These are phyloP conservation scores for Oxystoma pomonae DNA, from an alignment of 2,888 invertebrate genomes.

Conservation along the genomic window DNA sequence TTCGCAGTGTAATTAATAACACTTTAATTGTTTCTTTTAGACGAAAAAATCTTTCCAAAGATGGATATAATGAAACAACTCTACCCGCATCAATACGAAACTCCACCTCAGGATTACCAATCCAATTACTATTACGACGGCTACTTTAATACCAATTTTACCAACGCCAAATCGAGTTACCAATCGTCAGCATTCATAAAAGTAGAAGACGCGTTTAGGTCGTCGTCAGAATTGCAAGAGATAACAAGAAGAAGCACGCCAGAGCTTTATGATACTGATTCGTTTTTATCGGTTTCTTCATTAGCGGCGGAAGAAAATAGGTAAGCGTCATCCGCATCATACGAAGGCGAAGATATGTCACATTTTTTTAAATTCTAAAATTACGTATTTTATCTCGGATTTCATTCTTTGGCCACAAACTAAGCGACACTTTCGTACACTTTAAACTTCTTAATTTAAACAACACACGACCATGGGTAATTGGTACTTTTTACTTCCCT, in stretches of 20 bases:
- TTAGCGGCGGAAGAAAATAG: conserved; percentile 32
- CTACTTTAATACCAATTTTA: conserved; percentile 15
- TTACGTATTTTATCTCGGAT: too few relatives aligned
- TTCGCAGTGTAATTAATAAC: too few relatives aligned
- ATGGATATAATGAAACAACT: conserved; percentile 41
- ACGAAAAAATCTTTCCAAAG: background rate
- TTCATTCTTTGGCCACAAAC: too few relatives aligned
- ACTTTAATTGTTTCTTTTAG: too few relatives aligned
- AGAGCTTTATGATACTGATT: conserved; percentile 41
- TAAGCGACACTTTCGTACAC: too few relatives aligned
- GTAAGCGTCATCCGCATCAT: background rate
- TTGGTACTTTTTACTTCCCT: too few relatives aligned
- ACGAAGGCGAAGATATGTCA: background rate
- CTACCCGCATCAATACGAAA: conserved; percentile 29
- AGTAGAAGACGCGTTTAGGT: conserved; percentile 22
- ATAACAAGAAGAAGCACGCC: conserved; percentile 12
- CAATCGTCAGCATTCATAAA: conserved; percentile 23
- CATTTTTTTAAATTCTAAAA: too few relatives aligned
- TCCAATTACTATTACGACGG: conserved; percentile 15
- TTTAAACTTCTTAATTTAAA: too few relatives aligned
- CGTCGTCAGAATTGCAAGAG: conserved; percentile 15
- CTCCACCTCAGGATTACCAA: conserved; percentile 16
- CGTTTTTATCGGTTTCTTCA: conserved; percentile 37
- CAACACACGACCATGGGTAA: too few relatives aligned
- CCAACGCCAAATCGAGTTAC: conserved; percentile 6